Evolutionary conservation across 1,140 invertebrate genomes (phyloP).

Genomic region (Ephestia elutella): DNA sequence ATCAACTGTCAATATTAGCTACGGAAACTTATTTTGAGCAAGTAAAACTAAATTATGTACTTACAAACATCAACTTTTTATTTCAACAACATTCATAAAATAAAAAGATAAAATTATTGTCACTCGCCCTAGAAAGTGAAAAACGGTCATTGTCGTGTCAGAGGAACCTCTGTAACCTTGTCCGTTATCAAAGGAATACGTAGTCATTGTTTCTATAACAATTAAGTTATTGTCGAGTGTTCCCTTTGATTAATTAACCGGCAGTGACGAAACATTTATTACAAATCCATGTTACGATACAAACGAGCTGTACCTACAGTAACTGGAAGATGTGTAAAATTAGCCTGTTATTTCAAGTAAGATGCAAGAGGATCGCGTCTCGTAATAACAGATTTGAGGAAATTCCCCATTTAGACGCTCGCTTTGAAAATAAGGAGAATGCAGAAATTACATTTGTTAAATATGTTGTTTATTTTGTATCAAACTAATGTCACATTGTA

Average conservation of each 20-base stretch:
- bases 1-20: too few species aligned
- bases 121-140: neutral
- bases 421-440: slow-evolving; percentile 18
- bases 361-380: slow-evolving; percentile 37
- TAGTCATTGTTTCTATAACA: slow-evolving; percentile 1
- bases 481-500: too few species aligned
- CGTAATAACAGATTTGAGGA: slow-evolving; percentile 49
- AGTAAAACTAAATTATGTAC: too few species aligned
- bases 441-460: slow-evolving; percentile 16
- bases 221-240: neutral
- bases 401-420: slow-evolving; percentile 42
- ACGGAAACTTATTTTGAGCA: too few species aligned
- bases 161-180: slow-evolving; percentile 2
- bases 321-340: slow-evolving; percentile 29
- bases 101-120: too few species aligned
- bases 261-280: slow-evolving; percentile 1
- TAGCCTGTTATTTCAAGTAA: slow-evolving; percentile 47
- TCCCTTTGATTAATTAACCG: neutral
- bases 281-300: neutral
- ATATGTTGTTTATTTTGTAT: neutral
- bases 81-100: too few species aligned
- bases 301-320: neutral
- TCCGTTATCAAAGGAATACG: neutral
- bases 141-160: slow-evolving; percentile 1
- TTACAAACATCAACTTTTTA: too few species aligned